Conservation (phyloP, 2,888 invertebrate genomes). For the Heliconius aoede region DNA sequence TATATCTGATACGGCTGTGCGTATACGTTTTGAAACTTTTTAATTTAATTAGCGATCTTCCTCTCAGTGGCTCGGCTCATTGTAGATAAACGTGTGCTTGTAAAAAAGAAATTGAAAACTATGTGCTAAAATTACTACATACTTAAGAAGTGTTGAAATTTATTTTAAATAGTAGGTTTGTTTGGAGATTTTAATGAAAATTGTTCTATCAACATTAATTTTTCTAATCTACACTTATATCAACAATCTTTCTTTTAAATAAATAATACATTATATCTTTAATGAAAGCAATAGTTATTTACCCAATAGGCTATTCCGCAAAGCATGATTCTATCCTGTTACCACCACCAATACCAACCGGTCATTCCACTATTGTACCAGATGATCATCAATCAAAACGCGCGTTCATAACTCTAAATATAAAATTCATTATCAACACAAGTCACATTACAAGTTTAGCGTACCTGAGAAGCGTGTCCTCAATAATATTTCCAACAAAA, state of each 20-base stretch:
- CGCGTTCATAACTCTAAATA: conserved; percentile 18
- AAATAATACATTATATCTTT: background rate
- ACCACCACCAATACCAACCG: background rate
- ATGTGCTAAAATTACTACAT: background rate
- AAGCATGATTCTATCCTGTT: background rate
- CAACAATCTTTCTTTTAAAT: background rate
- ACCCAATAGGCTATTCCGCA: background rate
- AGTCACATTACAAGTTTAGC: conserved; percentile 4
- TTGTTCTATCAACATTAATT: background rate
- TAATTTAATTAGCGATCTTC: background rate
- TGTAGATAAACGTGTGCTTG: too few relatives aligned
- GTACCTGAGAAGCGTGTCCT: conserved; percentile 39
- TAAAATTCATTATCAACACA: conserved; percentile 22
- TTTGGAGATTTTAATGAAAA: background rate
- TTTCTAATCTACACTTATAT: background rate
- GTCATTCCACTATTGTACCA: conserved; percentile 16
- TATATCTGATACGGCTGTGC: conserved; percentile 46
- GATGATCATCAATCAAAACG: conserved; percentile 14
- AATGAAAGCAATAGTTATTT: background rate
- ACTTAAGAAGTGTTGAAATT: background rate
- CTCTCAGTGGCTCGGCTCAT: background rate
- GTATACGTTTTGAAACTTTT: conserved; percentile 30
- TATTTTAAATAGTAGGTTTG: background rate
- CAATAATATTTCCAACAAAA: conserved; percentile 35
- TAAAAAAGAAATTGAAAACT: background rate